Evolutionary conservation across 2,113 vertebrate species (phyloP).

Genomic region (Eudyptes chrysolophus): DNA sequence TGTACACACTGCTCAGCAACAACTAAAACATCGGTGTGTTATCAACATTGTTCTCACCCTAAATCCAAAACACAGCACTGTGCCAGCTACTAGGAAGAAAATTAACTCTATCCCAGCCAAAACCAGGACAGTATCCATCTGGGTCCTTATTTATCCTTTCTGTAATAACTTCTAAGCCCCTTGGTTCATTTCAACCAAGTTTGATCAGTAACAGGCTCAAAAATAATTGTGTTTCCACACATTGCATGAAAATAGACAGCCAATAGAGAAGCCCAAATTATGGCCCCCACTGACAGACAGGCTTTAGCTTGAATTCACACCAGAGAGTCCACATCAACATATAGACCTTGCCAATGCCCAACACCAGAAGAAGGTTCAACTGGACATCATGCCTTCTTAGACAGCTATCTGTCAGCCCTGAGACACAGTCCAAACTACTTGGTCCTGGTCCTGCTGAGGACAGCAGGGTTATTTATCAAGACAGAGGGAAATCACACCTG

Average conservation of each 20-base stretch:
- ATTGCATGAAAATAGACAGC: background rate
- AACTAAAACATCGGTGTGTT: too few relatives aligned
- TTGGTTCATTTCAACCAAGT: background rate
- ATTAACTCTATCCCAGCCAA: too few relatives aligned
- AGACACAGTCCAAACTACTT: background rate
- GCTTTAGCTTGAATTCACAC: background rate
- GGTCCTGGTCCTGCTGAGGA: background rate
- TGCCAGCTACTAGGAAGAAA: too few relatives aligned
- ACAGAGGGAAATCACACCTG: background rate
- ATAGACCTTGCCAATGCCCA: background rate
- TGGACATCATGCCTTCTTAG: background rate
- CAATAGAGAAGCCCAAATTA: background rate
- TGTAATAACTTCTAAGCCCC: background rate
- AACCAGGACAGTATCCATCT: background rate
- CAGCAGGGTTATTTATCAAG: fast-evolving
- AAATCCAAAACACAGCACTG: too few relatives aligned
- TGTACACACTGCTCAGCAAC: too few relatives aligned
- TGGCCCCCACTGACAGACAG: background rate
- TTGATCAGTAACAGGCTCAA: background rate
- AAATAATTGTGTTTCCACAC: background rate
- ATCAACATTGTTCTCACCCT: too few relatives aligned
- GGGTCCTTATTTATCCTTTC: background rate
- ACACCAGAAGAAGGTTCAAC: background rate
- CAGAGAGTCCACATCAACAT: background rate
- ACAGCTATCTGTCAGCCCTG: background rate